These are phyloP conservation scores for Ichneumoninae sp. DNA, from an alignment of 2,888 invertebrate species.

Conservation along the genomic window DNA sequence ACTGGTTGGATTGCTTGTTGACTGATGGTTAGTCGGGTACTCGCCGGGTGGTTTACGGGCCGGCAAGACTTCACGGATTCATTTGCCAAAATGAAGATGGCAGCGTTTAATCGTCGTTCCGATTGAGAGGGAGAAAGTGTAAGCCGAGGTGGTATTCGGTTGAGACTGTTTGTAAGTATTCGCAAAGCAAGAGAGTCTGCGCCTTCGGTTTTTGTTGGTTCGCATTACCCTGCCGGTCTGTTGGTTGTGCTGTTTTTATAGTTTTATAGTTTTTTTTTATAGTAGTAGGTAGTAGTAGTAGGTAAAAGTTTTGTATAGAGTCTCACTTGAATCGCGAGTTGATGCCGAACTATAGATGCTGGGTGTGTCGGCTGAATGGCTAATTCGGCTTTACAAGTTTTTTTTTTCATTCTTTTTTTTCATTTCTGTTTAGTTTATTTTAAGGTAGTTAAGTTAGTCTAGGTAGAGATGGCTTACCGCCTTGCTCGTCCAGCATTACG, in stretches of 20 bases:
- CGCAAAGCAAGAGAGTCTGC: conserved; percentile 17
- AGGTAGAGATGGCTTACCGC: conserved; percentile 93
- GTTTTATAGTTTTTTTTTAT: conserved; percentile 36
- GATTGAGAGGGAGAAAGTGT: conserved; percentile 28
- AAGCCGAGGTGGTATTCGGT: conserved; percentile 19
- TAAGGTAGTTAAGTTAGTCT: conserved; percentile 75
- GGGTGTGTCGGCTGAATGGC: conserved; percentile 66
- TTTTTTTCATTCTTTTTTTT: conserved; percentile 27
- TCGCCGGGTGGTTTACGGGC: conserved; percentile 26
- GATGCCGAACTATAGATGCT: conserved; percentile 63
- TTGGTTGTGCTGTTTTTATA: conserved; percentile 64
- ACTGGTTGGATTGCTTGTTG: conserved; percentile 68
- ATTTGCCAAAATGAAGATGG: not conserved
- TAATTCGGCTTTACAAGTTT: conserved; percentile 62
- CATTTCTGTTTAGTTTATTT: conserved; percentile 63
- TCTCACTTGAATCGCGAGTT: conserved; percentile 66
- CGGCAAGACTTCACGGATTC: not conserved
- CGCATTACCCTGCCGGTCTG: conserved; percentile 60
- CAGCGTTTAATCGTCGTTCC: conserved; percentile 12
- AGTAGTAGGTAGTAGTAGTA: conserved; percentile 43
- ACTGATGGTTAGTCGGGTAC: conserved; percentile 63
- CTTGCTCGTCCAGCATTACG: conserved; percentile 99
- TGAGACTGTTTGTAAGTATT: not conserved
- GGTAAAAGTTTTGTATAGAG: conserved; percentile 59
- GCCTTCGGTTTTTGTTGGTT: conserved; percentile 39